A percentile compares a stretch with the other conserved stretches of the same genome.
These are phyloP conservation scores for Chrysolina haemoptera DNA, from an alignment of 2,888 invertebrate species.

Conservation along the genomic window DNA sequence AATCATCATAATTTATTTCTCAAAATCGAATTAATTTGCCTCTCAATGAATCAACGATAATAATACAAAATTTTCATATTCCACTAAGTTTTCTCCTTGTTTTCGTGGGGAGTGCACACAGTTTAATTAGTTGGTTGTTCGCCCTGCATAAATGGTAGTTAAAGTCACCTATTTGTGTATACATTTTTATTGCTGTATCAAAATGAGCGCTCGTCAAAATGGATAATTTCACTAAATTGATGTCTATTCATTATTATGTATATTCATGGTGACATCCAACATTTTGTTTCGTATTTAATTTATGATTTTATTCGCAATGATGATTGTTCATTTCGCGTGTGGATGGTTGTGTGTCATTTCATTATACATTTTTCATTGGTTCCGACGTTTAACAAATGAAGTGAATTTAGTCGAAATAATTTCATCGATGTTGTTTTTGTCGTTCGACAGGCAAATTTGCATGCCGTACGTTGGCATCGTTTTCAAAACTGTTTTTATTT, in stretches of 20 bases:
- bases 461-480: slow-evolving; percentile 22
- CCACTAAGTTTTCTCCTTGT: too few relatives aligned
- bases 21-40: too few relatives aligned
- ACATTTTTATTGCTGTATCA: not conserved
- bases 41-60: too few relatives aligned
- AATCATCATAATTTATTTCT: too few relatives aligned
- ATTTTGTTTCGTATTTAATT: slow-evolving; percentile 48
- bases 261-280: slow-evolving; percentile 29
- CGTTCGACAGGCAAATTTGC: slow-evolving; percentile 44
- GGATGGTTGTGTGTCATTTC: slow-evolving; percentile 51
- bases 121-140: too few relatives aligned
- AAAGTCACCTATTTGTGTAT: not conserved
- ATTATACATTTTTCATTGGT: slow-evolving; percentile 48
- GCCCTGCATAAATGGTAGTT: too few relatives aligned
- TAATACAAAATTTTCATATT: too few relatives aligned
- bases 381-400: slow-evolving; percentile 52
- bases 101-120: too few relatives aligned
- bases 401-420: slow-evolving; percentile 49
- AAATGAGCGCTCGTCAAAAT: slow-evolving; percentile 20
- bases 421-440: slow-evolving; percentile 44
- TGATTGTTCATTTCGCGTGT: slow-evolving; percentile 52
- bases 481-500: slow-evolving; percentile 21
- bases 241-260: slow-evolving; percentile 9
- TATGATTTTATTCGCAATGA: slow-evolving; percentile 48
- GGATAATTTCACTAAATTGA: slow-evolving; percentile 4